Conservation (phyloP, 2,888 invertebrate species). For the Heliothis peltigera region DNA sequence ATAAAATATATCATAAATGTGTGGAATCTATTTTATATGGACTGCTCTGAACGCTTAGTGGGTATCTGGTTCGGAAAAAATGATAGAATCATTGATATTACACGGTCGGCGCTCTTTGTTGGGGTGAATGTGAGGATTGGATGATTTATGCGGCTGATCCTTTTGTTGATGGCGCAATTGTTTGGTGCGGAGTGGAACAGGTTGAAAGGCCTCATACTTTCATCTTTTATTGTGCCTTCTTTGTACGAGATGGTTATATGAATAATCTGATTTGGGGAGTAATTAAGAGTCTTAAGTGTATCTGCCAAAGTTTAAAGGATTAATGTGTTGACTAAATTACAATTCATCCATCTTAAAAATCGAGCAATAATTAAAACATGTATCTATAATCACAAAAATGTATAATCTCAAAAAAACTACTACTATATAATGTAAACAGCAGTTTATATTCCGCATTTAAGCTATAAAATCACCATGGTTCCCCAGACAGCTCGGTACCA, state of each 20-base stretch:
- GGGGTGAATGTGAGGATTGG: constrained; percentile 17
- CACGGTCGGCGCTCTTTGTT: constrained; percentile 48
- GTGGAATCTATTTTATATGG: constrained; percentile 66
- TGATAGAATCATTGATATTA: constrained; percentile 59
- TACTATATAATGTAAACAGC: not conserved
- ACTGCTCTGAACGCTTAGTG: constrained; percentile 58
- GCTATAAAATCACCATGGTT: constrained; percentile 2
- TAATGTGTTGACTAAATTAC: no score
- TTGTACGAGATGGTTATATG: not conserved
- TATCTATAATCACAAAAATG: no score
- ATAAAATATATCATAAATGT: constrained; percentile 76
- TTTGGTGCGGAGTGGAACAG: constrained; percentile 4
- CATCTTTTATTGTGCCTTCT: not conserved
- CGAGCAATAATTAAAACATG: no score
- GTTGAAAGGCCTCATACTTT: not conserved
- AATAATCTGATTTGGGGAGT: not conserved
- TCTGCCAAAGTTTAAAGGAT: no score
- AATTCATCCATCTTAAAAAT: no score
- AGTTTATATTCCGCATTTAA: not conserved
- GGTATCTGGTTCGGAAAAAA: constrained; percentile 60
- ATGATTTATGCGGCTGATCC: constrained; percentile 27
- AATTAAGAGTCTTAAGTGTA: no score
- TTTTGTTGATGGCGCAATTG: constrained; percentile 29
- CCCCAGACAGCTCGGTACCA: constrained; percentile 40
- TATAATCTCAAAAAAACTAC: no score